Conservation (phyloP, 2,113 vertebrate species). For the Chinchilla lanigera region DNA sequence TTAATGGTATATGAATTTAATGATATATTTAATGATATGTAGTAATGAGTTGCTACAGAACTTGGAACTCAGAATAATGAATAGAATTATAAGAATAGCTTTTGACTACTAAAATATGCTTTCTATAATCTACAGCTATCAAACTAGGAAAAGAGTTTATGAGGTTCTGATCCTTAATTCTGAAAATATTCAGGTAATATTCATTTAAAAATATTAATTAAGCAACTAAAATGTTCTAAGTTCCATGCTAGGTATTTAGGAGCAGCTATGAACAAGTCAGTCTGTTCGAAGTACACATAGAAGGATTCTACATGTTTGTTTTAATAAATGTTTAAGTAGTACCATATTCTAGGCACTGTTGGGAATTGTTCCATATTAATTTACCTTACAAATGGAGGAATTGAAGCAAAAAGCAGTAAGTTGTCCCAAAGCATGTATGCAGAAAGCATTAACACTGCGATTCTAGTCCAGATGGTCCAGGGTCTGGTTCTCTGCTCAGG, state of each 20-base stretch:
- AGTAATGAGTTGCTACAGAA: not conserved
- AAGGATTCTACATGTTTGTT: not conserved
- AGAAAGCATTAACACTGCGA: not conserved
- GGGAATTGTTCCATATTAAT: conserved; percentile 9
- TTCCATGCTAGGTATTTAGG: not conserved
- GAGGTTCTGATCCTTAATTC: not conserved
- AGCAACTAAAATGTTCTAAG: not conserved
- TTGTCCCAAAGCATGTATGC: not conserved
- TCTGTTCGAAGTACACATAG: not conserved
- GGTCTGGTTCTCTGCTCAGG: not conserved
- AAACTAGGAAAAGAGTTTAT: conserved; percentile 15
- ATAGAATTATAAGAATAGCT: not conserved
- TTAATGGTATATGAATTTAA: not conserved
- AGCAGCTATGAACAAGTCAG: not conserved
- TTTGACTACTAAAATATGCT: not conserved
- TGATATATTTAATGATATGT: not conserved
- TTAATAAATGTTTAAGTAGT: not conserved
- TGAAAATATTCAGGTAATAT: not conserved
- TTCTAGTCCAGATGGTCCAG: not conserved
- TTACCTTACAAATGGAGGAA: not conserved
- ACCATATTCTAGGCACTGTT: not conserved
- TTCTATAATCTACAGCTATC: conserved; percentile 24
- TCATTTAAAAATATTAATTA: conserved; percentile 8
- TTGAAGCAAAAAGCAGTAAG: not conserved
- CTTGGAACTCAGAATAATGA: not conserved